These are phyloP conservation scores for Cerastis rubricosa DNA, from an alignment of 2,888 invertebrate species.

Conservation along the genomic window DNA sequence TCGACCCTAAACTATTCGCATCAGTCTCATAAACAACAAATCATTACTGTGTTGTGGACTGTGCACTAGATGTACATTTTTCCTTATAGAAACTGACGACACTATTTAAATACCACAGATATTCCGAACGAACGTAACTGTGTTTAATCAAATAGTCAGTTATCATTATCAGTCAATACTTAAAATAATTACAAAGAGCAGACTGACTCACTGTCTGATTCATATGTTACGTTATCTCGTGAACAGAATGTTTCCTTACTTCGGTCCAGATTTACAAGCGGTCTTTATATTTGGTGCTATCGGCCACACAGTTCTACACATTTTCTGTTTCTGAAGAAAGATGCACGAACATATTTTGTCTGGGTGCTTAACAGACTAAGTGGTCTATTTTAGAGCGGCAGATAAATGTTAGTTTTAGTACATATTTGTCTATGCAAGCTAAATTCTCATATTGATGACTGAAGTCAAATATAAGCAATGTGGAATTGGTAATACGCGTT, in stretches of 20 bases:
- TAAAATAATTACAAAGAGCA: conserved; percentile 26
- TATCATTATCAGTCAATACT: conserved; percentile 50
- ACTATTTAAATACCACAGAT: conserved; percentile 12
- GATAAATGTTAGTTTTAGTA: not conserved
- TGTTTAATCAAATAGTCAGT: conserved; percentile 26
- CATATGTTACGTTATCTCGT: conserved; percentile 53
- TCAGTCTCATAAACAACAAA: conserved; percentile 39
- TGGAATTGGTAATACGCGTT: not conserved
- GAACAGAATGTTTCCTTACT: conserved; percentile 39
- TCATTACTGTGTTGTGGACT: conserved; percentile 39
- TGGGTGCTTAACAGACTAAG: not conserved
- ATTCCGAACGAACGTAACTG: conserved; percentile 39
- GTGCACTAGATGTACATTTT: conserved; percentile 46
- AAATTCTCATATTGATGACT: not conserved
- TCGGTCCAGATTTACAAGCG: conserved; percentile 36
- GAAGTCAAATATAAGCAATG: not conserved
- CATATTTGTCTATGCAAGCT: not conserved
- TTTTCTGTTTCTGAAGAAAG: conserved; percentile 14
- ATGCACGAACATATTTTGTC: not conserved
- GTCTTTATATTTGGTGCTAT: conserved; percentile 25
- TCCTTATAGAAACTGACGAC: conserved; percentile 29
- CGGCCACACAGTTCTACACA: not conserved
- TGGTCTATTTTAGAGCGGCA: not conserved
- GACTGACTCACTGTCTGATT: conserved; percentile 53
- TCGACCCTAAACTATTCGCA: conserved; percentile 37